phyloP scores from a whole-genome alignment of 2,113 vertebrate species.

The Chaenocephalus aceratus region DNA sequence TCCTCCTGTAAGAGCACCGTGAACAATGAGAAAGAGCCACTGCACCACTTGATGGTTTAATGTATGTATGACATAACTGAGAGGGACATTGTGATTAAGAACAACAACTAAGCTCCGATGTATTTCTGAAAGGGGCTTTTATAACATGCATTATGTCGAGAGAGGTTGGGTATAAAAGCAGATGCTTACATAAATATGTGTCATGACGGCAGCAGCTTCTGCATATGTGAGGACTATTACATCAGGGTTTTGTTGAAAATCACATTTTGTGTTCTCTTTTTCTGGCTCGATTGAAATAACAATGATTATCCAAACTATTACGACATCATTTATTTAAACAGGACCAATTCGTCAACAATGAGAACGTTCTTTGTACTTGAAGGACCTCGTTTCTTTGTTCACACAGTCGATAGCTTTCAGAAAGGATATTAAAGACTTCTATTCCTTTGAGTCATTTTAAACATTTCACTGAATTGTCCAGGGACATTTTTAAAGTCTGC shows the following conservation, averaged over 20 bases:
- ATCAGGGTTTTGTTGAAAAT: conserved; percentile 21
- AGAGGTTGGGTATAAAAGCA: conserved; percentile 10
- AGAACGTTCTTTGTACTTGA: not conserved
- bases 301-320: conserved; percentile 12
- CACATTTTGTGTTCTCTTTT: not conserved
- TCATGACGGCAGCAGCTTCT: conserved; percentile 30
- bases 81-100: conserved; percentile 27
- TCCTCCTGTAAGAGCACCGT: conserved; percentile 64
- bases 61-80: conserved; percentile 65
- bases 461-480: conserved; percentile 13
- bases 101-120: not conserved
- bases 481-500: conserved; percentile 25
- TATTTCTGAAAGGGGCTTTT: conserved; percentile 7
- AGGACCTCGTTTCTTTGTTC: conserved; percentile 18
- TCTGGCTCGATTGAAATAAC: not conserved
- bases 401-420: conserved; percentile 15
- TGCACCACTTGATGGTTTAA: conserved; percentile 64
- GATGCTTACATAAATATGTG: conserved; percentile 45
- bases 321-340: conserved; percentile 24
- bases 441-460: conserved; percentile 18
- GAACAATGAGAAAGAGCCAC: conserved; percentile 71
- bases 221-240: conserved; percentile 45
- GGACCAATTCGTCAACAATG: not conserved
- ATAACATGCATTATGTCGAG: conserved; percentile 1
- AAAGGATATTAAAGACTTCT: conserved; percentile 12